These are phyloP conservation scores for Pteruthius melanotis DNA, from an alignment of 2,113 vertebrate species.

Conservation along the genomic window DNA sequence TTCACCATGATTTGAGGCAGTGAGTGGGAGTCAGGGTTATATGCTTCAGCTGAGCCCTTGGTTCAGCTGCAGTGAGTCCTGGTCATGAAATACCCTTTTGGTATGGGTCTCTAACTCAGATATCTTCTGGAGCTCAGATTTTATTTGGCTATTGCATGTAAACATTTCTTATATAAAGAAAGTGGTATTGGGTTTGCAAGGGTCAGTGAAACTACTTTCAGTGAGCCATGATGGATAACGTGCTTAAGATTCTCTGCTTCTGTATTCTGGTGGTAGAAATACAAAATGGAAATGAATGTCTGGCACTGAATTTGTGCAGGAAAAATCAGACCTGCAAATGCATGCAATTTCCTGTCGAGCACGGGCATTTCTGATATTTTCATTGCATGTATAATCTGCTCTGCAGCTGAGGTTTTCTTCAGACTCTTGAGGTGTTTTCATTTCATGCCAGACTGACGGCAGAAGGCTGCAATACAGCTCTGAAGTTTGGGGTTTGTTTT, in stretches of 20 bases:
- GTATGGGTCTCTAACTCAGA: background rate
- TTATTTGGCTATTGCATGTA: background rate
- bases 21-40: background rate
- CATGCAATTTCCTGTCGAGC: conserved; percentile 17
- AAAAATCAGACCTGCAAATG: conserved; percentile 14
- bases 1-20: background rate
- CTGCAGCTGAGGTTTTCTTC: background rate
- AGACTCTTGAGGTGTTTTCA: background rate
- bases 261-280: conserved; percentile 6
- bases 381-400: background rate
- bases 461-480: background rate
- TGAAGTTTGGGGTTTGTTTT: background rate
- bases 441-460: background rate
- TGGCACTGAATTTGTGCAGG: background rate
- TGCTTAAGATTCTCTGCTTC: background rate
- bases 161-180: background rate
- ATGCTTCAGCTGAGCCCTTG: background rate
- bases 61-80: background rate
- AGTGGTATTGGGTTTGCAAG: background rate
- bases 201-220: background rate
- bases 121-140: background rate
- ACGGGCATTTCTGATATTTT: background rate
- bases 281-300: conserved; percentile 14
- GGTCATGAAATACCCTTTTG: background rate
- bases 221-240: background rate